Conservation (phyloP, 2,113 vertebrate species). For the Glaucomys volans region DNA sequence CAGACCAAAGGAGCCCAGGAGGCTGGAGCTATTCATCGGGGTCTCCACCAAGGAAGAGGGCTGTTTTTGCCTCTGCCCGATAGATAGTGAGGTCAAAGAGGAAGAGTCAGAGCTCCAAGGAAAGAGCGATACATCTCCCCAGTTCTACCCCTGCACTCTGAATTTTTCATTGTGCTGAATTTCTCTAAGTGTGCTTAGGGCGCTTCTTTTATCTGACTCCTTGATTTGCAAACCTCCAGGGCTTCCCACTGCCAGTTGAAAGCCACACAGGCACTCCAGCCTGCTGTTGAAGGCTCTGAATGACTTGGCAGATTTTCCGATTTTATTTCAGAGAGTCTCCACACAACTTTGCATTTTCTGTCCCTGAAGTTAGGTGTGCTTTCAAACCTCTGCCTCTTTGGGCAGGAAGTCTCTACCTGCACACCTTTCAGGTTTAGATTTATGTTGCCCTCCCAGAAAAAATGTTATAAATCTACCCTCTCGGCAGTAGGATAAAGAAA, state of each 20-base stretch:
- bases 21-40: background rate
- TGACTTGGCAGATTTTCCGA: background rate
- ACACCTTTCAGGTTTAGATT: constrained; percentile 9
- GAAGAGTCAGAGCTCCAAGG: background rate
- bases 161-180: background rate
- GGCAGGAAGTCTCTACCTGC: background rate
- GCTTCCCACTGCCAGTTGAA: background rate
- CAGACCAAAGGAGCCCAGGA: background rate
- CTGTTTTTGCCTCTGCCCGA: background rate
- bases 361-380: background rate
- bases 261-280: background rate
- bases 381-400: background rate
- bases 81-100: background rate
- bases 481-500: background rate
- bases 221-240: background rate
- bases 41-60: background rate
- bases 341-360: background rate
- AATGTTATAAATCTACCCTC: background rate
- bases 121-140: background rate
- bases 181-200: background rate
- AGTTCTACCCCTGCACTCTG: background rate
- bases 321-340: background rate
- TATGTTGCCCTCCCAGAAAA: background rate
- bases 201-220: background rate
- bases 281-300: background rate